These are phyloP conservation scores for Tanytarsus gracilentus DNA, from an alignment of 2,888 invertebrate species.

Conservation along the genomic window DNA sequence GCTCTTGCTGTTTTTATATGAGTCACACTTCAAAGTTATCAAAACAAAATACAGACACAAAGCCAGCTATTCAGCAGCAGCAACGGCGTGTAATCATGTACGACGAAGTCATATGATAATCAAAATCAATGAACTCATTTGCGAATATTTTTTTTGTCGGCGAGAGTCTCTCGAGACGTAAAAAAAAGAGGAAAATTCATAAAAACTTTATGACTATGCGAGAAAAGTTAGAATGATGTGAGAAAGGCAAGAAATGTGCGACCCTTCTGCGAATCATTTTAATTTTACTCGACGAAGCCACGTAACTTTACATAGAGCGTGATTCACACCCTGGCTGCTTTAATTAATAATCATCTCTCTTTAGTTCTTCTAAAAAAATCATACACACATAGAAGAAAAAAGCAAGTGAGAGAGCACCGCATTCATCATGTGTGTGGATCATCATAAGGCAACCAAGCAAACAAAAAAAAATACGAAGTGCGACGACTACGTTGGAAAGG, in stretches of 20 bases:
- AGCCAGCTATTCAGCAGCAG: not conserved
- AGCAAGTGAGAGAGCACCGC: not conserved
- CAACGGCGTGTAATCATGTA: not conserved
- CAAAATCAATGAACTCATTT: slow-evolving; percentile 9
- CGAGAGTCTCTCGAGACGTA: too few species aligned
- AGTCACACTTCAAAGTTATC: slow-evolving; percentile 5
- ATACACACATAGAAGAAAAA: not conserved
- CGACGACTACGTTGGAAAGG: not conserved
- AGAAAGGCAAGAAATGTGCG: not conserved
- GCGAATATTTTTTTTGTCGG: not conserved
- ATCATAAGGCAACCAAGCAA: too few species aligned
- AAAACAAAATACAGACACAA: slow-evolving; percentile 8
- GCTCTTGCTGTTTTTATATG: not conserved
- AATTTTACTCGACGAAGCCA: too few species aligned
- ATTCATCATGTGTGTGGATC: slow-evolving; percentile 4
- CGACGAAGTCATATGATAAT: slow-evolving; percentile 7
- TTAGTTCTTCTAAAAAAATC: not conserved
- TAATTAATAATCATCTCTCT: slow-evolving; percentile 24
- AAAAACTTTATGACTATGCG: not conserved
- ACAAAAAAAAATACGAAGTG: too few species aligned
- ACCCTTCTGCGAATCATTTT: too few species aligned
- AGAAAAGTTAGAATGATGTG: not conserved
- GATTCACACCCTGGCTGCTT: slow-evolving; percentile 25
- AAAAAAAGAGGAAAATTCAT: too few species aligned
- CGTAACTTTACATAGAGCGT: slow-evolving; percentile 8